Percentiles rank a stretch among this genome's conserved stretches.
These are phyloP conservation scores for Chamaetylas fuelleborni DNA, from an alignment of 2,113 vertebrate species.

Conservation along the genomic window DNA sequence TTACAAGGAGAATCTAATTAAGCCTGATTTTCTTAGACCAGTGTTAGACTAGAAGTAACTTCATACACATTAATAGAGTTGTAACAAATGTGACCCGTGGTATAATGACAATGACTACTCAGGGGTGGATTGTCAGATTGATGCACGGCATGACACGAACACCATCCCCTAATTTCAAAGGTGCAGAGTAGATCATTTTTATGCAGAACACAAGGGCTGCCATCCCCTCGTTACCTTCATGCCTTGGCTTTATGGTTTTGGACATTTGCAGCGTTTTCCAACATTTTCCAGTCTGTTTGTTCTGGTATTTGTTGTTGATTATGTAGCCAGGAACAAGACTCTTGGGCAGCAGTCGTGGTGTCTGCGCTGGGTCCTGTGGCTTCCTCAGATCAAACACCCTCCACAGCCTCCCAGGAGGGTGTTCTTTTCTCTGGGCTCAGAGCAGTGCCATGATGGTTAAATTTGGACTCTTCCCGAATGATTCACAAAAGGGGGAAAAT, in stretches of 20 bases:
- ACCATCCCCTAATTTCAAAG: slow-evolving; percentile 40
- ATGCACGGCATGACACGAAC: slow-evolving; percentile 20
- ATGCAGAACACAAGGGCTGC: not conserved
- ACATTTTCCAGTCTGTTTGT: not conserved
- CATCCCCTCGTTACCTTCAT: not conserved
- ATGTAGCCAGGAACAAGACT: not conserved
- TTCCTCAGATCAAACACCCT: not conserved
- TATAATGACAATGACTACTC: slow-evolving; percentile 55
- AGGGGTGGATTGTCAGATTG: slow-evolving; percentile 50
- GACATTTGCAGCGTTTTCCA: slow-evolving; percentile 19
- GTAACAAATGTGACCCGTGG: slow-evolving; percentile 32
- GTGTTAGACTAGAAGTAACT: slow-evolving; percentile 37
- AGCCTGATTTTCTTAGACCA: slow-evolving; percentile 47
- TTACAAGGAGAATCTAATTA: slow-evolving; percentile 65
- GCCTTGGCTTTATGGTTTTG: not conserved
- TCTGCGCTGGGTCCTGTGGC: not conserved
- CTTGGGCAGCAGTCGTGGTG: not conserved
- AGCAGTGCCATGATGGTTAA: not conserved
- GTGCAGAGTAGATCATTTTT: not conserved
- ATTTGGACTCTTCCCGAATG: not conserved
- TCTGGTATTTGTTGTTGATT: not conserved
- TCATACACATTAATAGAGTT: slow-evolving; percentile 62
- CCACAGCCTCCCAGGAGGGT: not conserved
- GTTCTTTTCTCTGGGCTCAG: not conserved
- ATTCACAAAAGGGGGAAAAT: not conserved